These are phyloP conservation scores for Agriotes lineatus DNA, from an alignment of 2,888 invertebrate genomes.

Conservation along the genomic window DNA sequence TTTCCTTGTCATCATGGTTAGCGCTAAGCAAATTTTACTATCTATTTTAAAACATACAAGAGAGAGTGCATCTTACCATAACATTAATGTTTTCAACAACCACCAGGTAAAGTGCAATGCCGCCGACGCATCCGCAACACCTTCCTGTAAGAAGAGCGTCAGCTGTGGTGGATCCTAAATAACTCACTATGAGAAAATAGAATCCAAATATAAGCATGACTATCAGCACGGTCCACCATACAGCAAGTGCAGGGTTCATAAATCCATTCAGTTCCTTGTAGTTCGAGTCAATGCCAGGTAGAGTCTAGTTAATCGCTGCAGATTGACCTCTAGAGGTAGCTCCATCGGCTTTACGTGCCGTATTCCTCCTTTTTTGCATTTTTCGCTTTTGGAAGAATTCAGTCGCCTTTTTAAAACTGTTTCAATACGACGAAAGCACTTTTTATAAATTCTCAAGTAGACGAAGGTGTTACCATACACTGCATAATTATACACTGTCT, in stretches of 20 bases:
- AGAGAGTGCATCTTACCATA: conserved; percentile 2
- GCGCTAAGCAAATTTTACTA: no score
- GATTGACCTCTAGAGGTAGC: neutral
- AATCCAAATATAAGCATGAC: neutral
- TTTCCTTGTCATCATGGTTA: no score
- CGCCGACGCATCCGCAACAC: neutral
- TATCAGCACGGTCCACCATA: neutral
- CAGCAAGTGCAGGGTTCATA: neutral
- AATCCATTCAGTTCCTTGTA: neutral
- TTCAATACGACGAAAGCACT: neutral
- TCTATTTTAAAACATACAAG: no score
- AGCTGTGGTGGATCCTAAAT: neutral
- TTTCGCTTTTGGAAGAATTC: neutral
- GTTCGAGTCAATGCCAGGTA: conserved; percentile 9
- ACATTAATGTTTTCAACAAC: neutral
- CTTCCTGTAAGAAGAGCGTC: neutral
- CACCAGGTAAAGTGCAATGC: neutral
- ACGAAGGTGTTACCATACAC: no score
- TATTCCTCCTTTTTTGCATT: neutral
- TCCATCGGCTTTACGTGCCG: neutral
- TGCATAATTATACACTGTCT: no score
- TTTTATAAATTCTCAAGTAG: neutral
- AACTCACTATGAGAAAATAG: neutral
- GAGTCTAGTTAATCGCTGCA: neutral
- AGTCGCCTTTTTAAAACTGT: neutral